These are phyloP conservation scores for Acanthococcus lagerstroemiae DNA, from an alignment of 2,888 invertebrate species.

Conservation along the genomic window DNA sequence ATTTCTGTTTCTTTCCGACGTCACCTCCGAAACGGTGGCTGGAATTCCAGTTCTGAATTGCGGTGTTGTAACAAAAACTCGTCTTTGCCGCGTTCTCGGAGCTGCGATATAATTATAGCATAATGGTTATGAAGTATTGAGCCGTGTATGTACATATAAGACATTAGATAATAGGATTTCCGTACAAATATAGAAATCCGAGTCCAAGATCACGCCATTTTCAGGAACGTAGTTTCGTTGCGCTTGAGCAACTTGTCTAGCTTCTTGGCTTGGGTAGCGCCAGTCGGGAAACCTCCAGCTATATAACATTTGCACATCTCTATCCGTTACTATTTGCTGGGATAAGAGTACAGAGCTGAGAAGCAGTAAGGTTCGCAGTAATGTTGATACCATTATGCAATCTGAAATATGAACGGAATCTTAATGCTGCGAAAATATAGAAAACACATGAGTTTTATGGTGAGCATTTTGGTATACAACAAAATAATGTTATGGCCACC, in stretches of 20 bases:
- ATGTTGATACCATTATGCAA: background rate
- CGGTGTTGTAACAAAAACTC: constrained; percentile 65
- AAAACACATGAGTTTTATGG: too few relatives aligned
- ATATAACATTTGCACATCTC: background rate
- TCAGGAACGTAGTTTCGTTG: constrained; percentile 7
- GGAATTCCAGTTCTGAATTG: constrained; percentile 63
- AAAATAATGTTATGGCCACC: too few relatives aligned
- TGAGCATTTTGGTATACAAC: too few relatives aligned
- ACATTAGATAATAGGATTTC: too few relatives aligned
- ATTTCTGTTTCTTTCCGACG: background rate
- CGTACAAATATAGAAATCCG: constrained; percentile 18
- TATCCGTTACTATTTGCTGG: background rate
- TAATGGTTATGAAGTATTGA: background rate
- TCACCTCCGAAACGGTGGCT: constrained; percentile 52
- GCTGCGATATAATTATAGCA: background rate
- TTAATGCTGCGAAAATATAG: too few relatives aligned
- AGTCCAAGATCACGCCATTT: constrained; percentile 13
- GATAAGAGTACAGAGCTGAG: background rate
- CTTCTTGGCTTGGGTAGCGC: constrained; percentile 11
- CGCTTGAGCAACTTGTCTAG: background rate
- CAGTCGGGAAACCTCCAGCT: constrained; percentile 12
- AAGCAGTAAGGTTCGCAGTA: background rate
- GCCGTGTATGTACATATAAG: too few relatives aligned
- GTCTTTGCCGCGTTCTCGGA: background rate
- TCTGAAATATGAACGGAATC: background rate